Conservation (phyloP, 1,140 invertebrate species). For the Phthorimaea operculella region DNA sequence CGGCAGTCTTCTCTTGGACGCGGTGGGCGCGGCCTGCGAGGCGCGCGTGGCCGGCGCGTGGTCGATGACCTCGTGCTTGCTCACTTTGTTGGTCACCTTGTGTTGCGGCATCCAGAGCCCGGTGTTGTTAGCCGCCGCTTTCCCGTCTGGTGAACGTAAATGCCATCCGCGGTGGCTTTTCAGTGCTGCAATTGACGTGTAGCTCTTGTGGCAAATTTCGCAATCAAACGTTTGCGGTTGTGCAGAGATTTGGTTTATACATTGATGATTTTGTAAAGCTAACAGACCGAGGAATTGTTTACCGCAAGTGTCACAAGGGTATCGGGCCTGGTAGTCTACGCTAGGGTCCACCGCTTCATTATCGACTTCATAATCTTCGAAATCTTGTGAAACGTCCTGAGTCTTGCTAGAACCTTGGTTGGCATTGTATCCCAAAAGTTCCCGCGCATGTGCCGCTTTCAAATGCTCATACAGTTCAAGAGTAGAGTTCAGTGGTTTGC, state of each 20-base stretch:
- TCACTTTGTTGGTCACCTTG: conserved; percentile 64
- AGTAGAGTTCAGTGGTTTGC: conserved; percentile 59
- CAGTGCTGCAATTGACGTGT: conserved; percentile 67
- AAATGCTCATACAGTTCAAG: conserved; percentile 63
- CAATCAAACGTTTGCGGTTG: conserved; percentile 66
- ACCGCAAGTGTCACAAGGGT: conserved; percentile 61
- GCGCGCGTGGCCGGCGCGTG: conserved; percentile 31
- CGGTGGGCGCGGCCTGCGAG: conserved; percentile 23
- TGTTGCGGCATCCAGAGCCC: conserved; percentile 67
- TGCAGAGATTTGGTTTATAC: conserved; percentile 39
- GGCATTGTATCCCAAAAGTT: conserved; percentile 60
- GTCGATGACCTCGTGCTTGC: conserved; percentile 61
- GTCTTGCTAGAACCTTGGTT: conserved; percentile 50
- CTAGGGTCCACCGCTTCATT: conserved; percentile 41
- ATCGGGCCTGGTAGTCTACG: conserved; percentile 56
- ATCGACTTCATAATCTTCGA: conserved; percentile 51
- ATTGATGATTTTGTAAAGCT: conserved; percentile 62
- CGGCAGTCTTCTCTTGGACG: conserved; percentile 53
- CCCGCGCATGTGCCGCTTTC: conserved; percentile 57
- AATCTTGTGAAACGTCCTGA: conserved; percentile 39
- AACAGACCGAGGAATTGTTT: conserved; percentile 61
- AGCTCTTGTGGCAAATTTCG: conserved; percentile 69
- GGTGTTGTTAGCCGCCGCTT: conserved; percentile 63
- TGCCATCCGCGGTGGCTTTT: conserved; percentile 74
- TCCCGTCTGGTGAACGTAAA: conserved; percentile 65